Evolutionary conservation across 2,797 vertebrate species (phyloP).

Genomic region (Epinephelus awoara): DNA sequence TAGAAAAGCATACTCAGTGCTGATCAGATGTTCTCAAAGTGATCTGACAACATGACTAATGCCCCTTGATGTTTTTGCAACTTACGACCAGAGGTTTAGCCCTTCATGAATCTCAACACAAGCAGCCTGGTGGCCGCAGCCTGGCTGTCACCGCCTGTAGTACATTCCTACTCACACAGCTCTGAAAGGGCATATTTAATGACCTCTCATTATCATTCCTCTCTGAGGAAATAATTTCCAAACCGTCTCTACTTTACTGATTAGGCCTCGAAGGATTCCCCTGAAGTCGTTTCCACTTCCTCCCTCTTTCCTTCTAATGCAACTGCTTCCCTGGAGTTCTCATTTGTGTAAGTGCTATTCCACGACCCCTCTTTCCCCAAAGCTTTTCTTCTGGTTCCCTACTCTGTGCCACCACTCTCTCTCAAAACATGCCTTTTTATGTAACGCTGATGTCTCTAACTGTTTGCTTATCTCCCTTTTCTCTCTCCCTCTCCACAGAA

Average conservation of each 20-base stretch:
- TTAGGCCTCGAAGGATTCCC: conserved; percentile 79
- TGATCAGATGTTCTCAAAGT: conserved; percentile 25
- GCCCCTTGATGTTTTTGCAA: conserved; percentile 1
- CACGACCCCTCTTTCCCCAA: conserved; percentile 54
- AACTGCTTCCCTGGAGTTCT: conserved; percentile 69
- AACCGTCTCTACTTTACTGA: conserved; percentile 73
- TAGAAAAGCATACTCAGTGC: background rate
- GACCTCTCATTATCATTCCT: conserved; percentile 76
- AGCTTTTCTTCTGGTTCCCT: conserved; percentile 37
- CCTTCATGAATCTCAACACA: conserved; percentile 13
- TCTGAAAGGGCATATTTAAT: conserved; percentile 81
- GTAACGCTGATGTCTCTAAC: conserved; percentile 40
- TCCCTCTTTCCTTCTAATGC: conserved; percentile 58
- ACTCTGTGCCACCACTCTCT: conserved; percentile 6
- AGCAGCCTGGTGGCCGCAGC: conserved; percentile 39
- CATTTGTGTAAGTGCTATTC: conserved; percentile 71
- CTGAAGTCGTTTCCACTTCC: conserved; percentile 65
- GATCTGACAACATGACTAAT: conserved; percentile 4
- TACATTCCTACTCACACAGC: conserved; percentile 53
- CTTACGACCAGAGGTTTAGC: conserved; percentile 20
- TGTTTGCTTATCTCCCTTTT: conserved; percentile 39
- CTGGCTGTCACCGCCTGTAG: conserved; percentile 37
- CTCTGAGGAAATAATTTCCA: conserved; percentile 77
- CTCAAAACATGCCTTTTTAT: conserved; percentile 36
- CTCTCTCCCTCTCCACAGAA: conserved; percentile 86